Evolutionary conservation across 2,113 vertebrate species (phyloP), one percentile per base, ranked within the genome.

Genomic region (Fregetta grallaria): DNA sequence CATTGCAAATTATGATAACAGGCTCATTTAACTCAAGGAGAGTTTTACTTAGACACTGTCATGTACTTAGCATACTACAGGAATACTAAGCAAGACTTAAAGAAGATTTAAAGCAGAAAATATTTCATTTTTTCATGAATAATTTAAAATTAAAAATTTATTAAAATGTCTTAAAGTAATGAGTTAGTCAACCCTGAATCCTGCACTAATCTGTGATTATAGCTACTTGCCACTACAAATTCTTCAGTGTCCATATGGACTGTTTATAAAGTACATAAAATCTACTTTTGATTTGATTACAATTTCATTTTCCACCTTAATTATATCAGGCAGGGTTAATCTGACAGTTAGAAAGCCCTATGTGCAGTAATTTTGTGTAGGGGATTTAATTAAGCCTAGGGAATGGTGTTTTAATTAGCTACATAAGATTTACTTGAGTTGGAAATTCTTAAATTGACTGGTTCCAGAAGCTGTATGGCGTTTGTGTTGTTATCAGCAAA

Each of bases 71-170:
- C 58, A 66, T 58, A 34, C 71, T 79, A 49, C 19, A 94, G 78
- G 87, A 78, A 92, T 86, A 85, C 47, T 85, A 88, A 85, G n/a
- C 7, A 81, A 92, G 47, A 49, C 44, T 74, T 78, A 86, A 81
- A 94, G 56, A 63, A 95, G 95, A 91, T 85, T 94, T 92, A 94
- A 90, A 75, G 44, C 12, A 83, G 40, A 88, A 96, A 93, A 95
- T 38, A 56, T 34, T 79, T 71, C 15, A 68, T 73, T 93, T 86
- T 86, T 59, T 15, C 19, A 68, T 44, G 22, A 76, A 32, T 75
- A 68, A 78, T 68, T 61, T 53, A 71, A 79, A 87, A 49, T 73
- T 13, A 4, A 44, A 82, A 63, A 47, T 49, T 23, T 1, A 80
- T 86, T 88, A 49, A 71, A 68, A 61, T 61, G 14, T 21, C 27